These are phyloP conservation scores for Drosophila paulistorum DNA, from an alignment of 1,140 invertebrate species.

Conservation along the genomic window DNA sequence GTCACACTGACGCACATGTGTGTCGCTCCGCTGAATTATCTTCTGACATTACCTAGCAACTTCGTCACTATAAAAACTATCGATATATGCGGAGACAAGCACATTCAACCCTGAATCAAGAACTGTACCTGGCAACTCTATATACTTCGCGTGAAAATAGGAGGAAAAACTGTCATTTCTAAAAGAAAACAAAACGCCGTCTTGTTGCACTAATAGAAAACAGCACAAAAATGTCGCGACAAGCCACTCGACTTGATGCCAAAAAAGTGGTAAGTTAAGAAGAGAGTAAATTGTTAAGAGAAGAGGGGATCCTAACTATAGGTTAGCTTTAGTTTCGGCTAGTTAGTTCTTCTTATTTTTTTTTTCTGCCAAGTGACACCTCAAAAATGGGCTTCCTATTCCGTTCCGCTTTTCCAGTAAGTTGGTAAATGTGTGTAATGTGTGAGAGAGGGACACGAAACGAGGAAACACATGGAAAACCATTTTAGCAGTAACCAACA, in stretches of 20 bases:
- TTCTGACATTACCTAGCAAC: not conserved
- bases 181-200: not conserved
- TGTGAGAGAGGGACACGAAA: conserved; percentile 48
- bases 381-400: conserved; percentile 81
- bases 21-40: not conserved
- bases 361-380: conserved; percentile 64
- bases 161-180: not conserved
- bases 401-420: conserved; percentile 77
- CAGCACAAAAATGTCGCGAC: conserved; percentile 73
- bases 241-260: conserved; percentile 80
- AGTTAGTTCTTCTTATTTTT: conserved; percentile 51
- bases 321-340: conserved; percentile 57
- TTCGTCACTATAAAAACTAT: not conserved
- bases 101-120: not conserved
- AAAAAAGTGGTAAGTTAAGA: conserved; percentile 84
- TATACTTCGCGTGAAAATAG: not conserved
- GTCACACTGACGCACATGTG: not conserved
- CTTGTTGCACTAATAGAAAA: conserved; percentile 19
- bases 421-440: conserved; percentile 56
- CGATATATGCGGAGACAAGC: not conserved
- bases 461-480: conserved; percentile 63
- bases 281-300: conserved; percentile 5
- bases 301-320: conserved; percentile 17
- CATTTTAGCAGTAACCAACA: conserved; percentile 63
- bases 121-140: conserved; percentile 8